Evolutionary conservation across 1,140 invertebrate genomes (phyloP).

Genomic region (Laodelphax striatellus): DNA sequence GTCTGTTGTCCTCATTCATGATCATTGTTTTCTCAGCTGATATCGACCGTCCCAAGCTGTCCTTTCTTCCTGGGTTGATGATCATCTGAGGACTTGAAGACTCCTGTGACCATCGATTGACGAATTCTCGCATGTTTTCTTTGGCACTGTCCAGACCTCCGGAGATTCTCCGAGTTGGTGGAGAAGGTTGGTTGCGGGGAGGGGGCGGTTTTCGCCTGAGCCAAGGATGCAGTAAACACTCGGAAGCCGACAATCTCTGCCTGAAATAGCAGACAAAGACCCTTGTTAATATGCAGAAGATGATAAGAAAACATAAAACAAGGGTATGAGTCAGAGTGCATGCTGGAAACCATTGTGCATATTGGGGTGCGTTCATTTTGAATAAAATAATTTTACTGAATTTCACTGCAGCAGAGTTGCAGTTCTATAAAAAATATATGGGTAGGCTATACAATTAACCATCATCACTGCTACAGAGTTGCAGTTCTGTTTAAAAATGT

Average conservation of each 20-base stretch:
- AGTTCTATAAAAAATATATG: no score
- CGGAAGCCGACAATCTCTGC: constrained; percentile 54
- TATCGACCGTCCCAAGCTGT: no score
- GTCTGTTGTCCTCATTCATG: neutral
- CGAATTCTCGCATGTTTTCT: constrained; percentile 70
- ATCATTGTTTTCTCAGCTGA: no score
- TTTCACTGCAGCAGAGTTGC: no score
- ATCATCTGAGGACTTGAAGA: no score
- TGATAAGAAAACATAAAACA: neutral
- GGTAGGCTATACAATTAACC: no score
- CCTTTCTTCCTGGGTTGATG: no score
- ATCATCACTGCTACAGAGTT: no score
- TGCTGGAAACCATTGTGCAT: no score
- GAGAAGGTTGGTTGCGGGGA: constrained; percentile 12
- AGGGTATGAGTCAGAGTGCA: neutral
- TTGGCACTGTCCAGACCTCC: constrained; percentile 39
- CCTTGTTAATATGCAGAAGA: constrained; percentile 13
- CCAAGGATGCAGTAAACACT: constrained; percentile 66
- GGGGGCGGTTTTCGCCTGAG: constrained; percentile 39
- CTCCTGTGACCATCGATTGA: constrained; percentile 69
- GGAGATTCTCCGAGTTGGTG: constrained; percentile 7
- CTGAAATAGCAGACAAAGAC: constrained; percentile 38
- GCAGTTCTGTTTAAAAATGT: no score
- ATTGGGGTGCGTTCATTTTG: no score
- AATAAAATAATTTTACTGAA: no score